phyloP scores from a whole-genome alignment of 1,140 invertebrate species.

The Bombus impatiens region DNA sequence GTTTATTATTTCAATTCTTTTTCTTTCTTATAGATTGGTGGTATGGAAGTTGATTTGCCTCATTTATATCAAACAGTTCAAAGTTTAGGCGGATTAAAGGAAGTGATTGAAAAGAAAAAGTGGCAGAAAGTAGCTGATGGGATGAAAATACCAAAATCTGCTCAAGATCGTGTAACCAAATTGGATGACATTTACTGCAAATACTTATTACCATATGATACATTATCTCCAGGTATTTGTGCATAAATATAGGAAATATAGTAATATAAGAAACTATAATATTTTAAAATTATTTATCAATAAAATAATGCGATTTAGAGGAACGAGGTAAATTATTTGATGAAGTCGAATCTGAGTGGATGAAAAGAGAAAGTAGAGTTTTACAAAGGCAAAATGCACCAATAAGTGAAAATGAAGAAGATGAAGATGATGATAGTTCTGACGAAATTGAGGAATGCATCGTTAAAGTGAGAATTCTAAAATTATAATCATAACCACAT shows the following conservation, averaged over 20 bases:
- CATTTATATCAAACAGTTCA: constrained; percentile 94
- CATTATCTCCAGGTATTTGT: constrained; percentile 87
- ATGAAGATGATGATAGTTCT: constrained; percentile 84
- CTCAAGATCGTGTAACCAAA: constrained; percentile 92
- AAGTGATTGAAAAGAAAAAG: constrained; percentile 95
- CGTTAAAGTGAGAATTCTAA: constrained; percentile 84
- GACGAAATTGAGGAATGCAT: constrained; percentile 90
- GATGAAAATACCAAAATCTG: constrained; percentile 92
- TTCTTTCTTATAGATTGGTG: constrained; percentile 86
- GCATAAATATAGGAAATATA: not conserved
- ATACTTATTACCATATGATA: constrained; percentile 96
- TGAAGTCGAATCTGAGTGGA: constrained; percentile 90
- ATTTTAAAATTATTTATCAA: constrained; percentile 38
- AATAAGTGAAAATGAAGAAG: constrained; percentile 83
- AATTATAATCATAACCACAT: not conserved
- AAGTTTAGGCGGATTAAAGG: constrained; percentile 92
- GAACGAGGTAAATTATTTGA: constrained; percentile 89
- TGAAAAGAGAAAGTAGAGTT: constrained; percentile 83
- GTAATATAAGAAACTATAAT: not conserved
- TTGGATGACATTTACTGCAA: constrained; percentile 96
- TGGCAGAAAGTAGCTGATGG: constrained; percentile 95
- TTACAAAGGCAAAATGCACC: constrained; percentile 83
- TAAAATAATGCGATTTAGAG: constrained; percentile 78
- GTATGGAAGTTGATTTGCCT: constrained; percentile 94
- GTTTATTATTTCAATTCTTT: not conserved